phyloP scores from a whole-genome alignment of 2,888 invertebrate genomes.

The Macrosoma leucophasiata region DNA sequence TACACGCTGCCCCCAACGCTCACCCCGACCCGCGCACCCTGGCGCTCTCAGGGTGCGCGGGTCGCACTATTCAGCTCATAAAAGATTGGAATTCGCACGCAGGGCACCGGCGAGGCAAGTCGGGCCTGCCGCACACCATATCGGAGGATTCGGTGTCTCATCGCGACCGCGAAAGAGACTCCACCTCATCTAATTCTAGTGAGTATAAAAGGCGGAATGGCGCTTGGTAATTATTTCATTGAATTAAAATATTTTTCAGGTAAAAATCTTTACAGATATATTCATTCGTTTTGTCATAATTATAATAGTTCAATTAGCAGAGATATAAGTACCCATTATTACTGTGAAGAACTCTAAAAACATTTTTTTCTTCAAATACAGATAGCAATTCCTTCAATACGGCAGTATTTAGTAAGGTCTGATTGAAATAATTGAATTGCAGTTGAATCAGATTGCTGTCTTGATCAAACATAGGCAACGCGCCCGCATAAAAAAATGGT shows the following conservation, averaged over 20 bases:
- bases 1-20: too few relatives aligned
- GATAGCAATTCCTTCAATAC: too few relatives aligned
- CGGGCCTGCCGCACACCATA: conserved; percentile 52
- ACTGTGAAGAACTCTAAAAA: too few relatives aligned
- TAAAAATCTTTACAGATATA: background rate
- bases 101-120: conserved; percentile 47
- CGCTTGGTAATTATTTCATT: background rate
- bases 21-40: conserved; percentile 47
- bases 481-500: too few relatives aligned
- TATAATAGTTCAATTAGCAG: background rate
- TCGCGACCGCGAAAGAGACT: conserved; percentile 36
- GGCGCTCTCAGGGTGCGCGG: conserved; percentile 24
- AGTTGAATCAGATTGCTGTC: too few relatives aligned
- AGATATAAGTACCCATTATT: too few relatives aligned
- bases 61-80: background rate
- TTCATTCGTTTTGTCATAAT: background rate
- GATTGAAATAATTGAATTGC: too few relatives aligned
- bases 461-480: too few relatives aligned
- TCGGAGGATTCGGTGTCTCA: conserved; percentile 52
- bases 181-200: conserved; percentile 54
- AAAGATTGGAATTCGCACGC: conserved; percentile 3
- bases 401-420: too few relatives aligned
- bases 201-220: too few relatives aligned
- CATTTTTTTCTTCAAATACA: too few relatives aligned
- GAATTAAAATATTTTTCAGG: background rate